These are phyloP conservation scores for Halictus rubicundus DNA, from an alignment of 1,140 invertebrate genomes.

Conservation along the genomic window DNA sequence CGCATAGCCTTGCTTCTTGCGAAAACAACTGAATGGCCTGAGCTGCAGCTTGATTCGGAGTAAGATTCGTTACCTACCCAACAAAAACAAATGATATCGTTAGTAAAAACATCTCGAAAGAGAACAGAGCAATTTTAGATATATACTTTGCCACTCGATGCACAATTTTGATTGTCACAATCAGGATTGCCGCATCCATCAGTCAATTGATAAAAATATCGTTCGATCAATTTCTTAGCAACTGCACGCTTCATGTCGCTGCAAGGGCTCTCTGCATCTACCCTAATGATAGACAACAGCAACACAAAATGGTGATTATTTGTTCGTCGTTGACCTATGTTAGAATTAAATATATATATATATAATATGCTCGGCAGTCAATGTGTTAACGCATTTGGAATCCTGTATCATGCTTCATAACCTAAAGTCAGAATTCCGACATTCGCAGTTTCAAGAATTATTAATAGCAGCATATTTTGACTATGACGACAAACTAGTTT, in stretches of 20 bases:
- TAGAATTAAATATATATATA: no score
- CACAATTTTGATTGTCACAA: conserved; percentile 93
- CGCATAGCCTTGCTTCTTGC: conserved; percentile 91
- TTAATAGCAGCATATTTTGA: no score
- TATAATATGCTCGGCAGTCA: no score
- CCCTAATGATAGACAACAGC: conserved; percentile 67
- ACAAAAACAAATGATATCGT: conserved; percentile 47
- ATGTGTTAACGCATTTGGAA: no score
- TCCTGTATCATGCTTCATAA: not conserved
- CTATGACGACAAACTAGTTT: not conserved
- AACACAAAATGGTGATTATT: not conserved
- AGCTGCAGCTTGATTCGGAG: conserved; percentile 93
- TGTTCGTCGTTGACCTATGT: not conserved
- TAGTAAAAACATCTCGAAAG: not conserved
- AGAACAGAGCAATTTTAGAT: not conserved
- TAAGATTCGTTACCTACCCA: conserved; percentile 85
- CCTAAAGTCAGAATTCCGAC: not conserved
- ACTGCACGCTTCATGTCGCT: conserved; percentile 93
- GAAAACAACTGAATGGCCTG: conserved; percentile 92
- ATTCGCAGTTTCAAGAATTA: not conserved
- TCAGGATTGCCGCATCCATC: conserved; percentile 93
- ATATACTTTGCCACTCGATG: conserved; percentile 90
- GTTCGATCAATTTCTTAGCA: conserved; percentile 93
- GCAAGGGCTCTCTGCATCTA: conserved; percentile 79
- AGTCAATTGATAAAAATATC: conserved; percentile 95